Evolutionary conservation across 2,888 invertebrate genomes (phyloP).

Genomic region (Beris chalybata): DNA sequence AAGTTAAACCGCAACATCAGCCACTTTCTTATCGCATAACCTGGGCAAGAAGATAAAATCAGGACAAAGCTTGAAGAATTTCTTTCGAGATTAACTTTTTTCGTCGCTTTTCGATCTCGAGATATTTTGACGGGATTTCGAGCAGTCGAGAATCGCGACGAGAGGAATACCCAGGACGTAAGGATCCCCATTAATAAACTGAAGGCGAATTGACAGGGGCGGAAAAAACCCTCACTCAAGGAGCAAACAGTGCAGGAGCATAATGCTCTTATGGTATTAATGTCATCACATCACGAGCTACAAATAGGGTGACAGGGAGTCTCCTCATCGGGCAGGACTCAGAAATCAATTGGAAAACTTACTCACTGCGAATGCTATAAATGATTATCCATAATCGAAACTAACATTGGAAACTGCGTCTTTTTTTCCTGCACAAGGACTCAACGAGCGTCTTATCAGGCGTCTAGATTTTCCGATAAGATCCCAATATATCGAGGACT

Average conservation of each 20-base stretch:
- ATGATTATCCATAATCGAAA: constrained; percentile 4
- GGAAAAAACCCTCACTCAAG: constrained; percentile 12
- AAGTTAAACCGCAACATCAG: constrained; percentile 24
- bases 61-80: constrained; percentile 29
- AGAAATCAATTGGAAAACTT: constrained; percentile 1
- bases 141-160: constrained; percentile 8
- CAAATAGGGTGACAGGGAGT: not conserved
- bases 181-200: constrained; percentile 25
- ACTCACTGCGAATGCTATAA: not conserved
- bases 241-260: constrained; percentile 29
- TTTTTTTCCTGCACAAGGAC: not conserved
- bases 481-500: constrained; percentile 5
- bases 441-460: constrained; percentile 21
- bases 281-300: constrained; percentile 15
- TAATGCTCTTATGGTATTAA: constrained; percentile 31
- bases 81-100: constrained; percentile 30
- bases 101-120: not conserved
- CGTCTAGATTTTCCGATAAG: constrained; percentile 18
- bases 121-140: constrained; percentile 18
- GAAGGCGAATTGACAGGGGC: not conserved
- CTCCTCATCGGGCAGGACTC: not conserved
- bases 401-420: constrained; percentile 13
- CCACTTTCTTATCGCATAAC: constrained; percentile 24
- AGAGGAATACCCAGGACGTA: constrained; percentile 5
- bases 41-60: constrained; percentile 23